These are phyloP conservation scores for Dromococcyx pavoninus DNA, from an alignment of 2,797 vertebrate genomes.

Conservation along the genomic window DNA sequence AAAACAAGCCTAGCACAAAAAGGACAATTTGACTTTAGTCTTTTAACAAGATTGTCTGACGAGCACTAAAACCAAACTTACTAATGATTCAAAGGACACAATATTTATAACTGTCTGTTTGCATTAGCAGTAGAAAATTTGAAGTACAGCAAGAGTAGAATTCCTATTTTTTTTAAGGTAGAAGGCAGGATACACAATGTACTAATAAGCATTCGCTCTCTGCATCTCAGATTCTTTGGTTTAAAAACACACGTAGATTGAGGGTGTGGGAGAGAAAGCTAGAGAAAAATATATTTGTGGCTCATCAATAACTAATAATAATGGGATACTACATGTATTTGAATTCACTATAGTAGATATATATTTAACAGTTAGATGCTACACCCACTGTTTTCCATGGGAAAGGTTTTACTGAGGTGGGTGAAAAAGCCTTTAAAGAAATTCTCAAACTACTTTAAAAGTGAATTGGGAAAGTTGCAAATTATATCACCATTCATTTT, in stretches of 20 bases:
- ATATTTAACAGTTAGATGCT: not conserved
- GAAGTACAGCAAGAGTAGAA: not conserved
- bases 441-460: not conserved
- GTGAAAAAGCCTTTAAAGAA: not conserved
- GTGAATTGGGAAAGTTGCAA: not conserved
- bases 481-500: not conserved
- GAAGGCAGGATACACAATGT: not conserved
- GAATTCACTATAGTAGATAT: not conserved
- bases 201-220: not conserved
- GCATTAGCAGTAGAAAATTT: not conserved
- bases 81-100: slow-evolving; percentile 48
- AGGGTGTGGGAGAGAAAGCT: not conserved
- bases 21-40: slow-evolving; percentile 56
- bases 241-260: not conserved
- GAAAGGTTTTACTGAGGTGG: not conserved
- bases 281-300: not conserved
- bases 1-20: slow-evolving; percentile 54
- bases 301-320: not conserved
- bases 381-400: not conserved
- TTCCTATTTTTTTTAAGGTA: not conserved
- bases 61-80: slow-evolving; percentile 46
- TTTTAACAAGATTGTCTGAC: slow-evolving; percentile 56
- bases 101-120: slow-evolving; percentile 39
- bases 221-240: not conserved
- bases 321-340: not conserved